Percentiles rank a stretch among this genome's conserved stretches.
Conservation (phyloP, 1,140 invertebrate genomes). For the Diuraphis noxia region DNA sequence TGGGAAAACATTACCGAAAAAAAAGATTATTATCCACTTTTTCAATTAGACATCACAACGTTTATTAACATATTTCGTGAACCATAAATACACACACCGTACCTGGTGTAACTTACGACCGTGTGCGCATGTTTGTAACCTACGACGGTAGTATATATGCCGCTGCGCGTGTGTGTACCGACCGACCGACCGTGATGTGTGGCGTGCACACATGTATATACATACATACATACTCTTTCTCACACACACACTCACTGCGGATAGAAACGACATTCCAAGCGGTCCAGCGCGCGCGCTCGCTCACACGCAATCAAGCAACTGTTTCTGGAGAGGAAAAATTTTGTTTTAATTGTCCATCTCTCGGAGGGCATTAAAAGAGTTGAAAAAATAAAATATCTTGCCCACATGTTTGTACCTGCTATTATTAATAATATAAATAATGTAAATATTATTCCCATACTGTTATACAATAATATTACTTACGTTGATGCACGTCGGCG, state of each 20-base stretch:
- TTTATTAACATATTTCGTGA: constrained; percentile 32
- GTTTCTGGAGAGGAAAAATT: background rate
- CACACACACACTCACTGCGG: background rate
- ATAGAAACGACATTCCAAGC: constrained; percentile 34
- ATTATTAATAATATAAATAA: background rate
- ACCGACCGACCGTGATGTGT: background rate
- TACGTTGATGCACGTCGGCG: background rate
- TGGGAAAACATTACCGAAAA: constrained; percentile 19
- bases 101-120: constrained; percentile 20
- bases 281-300: background rate
- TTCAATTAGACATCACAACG: constrained; percentile 37
- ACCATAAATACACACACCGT: background rate
- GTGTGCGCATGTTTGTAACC: background rate
- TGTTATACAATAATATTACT: background rate
- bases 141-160: background rate
- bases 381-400: background rate
- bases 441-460: background rate
- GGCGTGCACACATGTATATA: background rate
- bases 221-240: background rate
- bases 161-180: background rate
- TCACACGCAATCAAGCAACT: constrained; percentile 7
- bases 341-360: constrained; percentile 47
- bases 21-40: constrained; percentile 40
- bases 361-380: background rate
- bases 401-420: background rate